Base-by-base conservation (phyloP, 2,888 invertebrate species). In the Chrysodeixis includens region DNA sequence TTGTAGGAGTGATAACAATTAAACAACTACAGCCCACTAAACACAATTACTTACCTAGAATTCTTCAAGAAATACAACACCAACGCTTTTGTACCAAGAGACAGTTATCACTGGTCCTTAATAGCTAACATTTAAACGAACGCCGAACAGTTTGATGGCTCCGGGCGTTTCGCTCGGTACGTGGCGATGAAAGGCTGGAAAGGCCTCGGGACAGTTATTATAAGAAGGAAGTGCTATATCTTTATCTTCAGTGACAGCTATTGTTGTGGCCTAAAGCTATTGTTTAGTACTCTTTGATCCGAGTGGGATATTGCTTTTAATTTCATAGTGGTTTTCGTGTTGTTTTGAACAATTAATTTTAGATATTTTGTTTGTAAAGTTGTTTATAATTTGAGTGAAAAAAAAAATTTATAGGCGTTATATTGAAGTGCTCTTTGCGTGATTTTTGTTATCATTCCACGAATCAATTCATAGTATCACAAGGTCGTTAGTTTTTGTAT, bases 171-270 rank as follows among this genome's bases (percentile, higher is more conserved):
- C 71, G 71, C 56, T 66, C 58, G 54, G 61, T 49, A n/a, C n/a
- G 53, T 46, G 22, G 22, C 73, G 67, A 76, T 76, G 67, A 69
- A 68, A 76, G 62, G 56, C 61, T 40, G 64, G 68, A 74, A 68
- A 58, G 54, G 55, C 77, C 77, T 22, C 56, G 18, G 59, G 78
- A 30, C 58, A 56, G 74, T 71, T 78, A 79, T 79, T 78, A 78
- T 72, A 58, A 67, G 68, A 55, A 67, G 78, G 81, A 80, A 79
- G 66, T 76, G 60, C 59, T 67, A 69, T 69, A 79, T 79, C 78
- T 79, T 73, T 78, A 71, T 74, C 62, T 69, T 30, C 30, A 59
- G 66, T 68, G 76, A 80, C 80, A 78, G 80, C 56, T 71, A 69
- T 69, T 69, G 78, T 76, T 66, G 73, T 49, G 49, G 65, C 78